Base-by-base conservation (phyloP, 2,113 vertebrate genomes). In the Hystrix brachyura region DNA sequence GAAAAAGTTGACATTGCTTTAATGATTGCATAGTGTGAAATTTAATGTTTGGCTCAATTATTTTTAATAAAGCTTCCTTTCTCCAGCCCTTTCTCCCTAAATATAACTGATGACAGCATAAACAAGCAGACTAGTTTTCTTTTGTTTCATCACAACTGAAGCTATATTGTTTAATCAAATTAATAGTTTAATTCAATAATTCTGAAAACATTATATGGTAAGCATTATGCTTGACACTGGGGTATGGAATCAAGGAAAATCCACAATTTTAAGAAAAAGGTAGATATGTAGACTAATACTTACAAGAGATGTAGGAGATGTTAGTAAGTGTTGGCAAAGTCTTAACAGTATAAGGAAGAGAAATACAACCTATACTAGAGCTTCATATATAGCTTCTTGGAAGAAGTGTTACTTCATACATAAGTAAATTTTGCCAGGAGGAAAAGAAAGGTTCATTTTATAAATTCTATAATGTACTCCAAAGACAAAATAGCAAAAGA, bases 331-430 rank as follows among this genome's bases (percentile, higher is more conserved):
- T 11, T 57, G 7, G 48, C 23, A 48, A 18, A 17, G 5, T 90
- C 29, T 21, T 8, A n/a, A 27, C 1, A 86, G 29, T 34, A 43
- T 32, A 74, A 86, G 46, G 59, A 19, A 59, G 25, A 71, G 27
- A 69, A 78, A 84, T 29, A n/a, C 48, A 29, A 65, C 23, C 23
- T 48, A 65, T 19, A 18, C 25, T 84, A 2, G 9, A 9, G 11
- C 4, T 57, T 92, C n/a, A 23, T 23, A 2, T 8, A 48, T 19
- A 13, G 11, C 34, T n/a, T 85, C 71, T 62, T 80, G 15, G 18
- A 89, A 17, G 34, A 17, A 0, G 34, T 57, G 2, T 9, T 1
- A 17, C 7, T 87, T 59, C 34, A 59, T 3, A 0, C 3, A 6
- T 10, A 14, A 84, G 27, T 9, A 4, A 7, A 76, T 51, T 78